Conservation (phyloP, 1,140 invertebrate species). For the Trialeurodes vaporariorum region DNA sequence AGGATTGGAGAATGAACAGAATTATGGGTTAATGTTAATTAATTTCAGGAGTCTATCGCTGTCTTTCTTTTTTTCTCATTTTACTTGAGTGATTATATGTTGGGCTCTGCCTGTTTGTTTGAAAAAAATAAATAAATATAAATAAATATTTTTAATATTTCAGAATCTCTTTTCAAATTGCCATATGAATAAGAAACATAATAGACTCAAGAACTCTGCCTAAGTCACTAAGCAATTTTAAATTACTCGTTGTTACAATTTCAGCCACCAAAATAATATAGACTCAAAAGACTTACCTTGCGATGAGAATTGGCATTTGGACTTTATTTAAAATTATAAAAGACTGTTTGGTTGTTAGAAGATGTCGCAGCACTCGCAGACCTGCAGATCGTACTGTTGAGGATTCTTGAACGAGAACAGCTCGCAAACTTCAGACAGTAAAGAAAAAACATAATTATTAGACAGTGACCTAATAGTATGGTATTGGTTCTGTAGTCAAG, state of each 20-base stretch:
- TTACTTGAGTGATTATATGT: background rate
- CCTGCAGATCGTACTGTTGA: conserved; percentile 80
- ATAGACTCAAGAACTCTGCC: too few species aligned
- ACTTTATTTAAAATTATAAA: background rate
- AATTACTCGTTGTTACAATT: background rate
- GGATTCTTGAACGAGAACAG: conserved; percentile 69
- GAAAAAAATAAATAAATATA: background rate
- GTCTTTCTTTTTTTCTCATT: background rate
- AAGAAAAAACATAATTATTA: conserved; percentile 13
- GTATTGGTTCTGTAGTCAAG: background rate
- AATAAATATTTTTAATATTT: background rate
- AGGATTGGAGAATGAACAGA: background rate
- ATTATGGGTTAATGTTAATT: background rate
- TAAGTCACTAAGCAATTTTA: background rate
- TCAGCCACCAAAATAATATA: background rate
- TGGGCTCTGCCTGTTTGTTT: background rate
- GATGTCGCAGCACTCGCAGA: conserved; percentile 70
- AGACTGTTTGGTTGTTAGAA: conserved; percentile 54
- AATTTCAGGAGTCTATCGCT: too few species aligned
- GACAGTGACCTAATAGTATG: conserved; percentile 1
- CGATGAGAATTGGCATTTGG: background rate
- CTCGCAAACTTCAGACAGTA: conserved; percentile 56
- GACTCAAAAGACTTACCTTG: background rate
- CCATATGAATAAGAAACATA: too few species aligned
- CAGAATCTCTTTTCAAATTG: too few species aligned